Conservation (phyloP, 2,113 vertebrate genomes). For the Serinus canaria region DNA sequence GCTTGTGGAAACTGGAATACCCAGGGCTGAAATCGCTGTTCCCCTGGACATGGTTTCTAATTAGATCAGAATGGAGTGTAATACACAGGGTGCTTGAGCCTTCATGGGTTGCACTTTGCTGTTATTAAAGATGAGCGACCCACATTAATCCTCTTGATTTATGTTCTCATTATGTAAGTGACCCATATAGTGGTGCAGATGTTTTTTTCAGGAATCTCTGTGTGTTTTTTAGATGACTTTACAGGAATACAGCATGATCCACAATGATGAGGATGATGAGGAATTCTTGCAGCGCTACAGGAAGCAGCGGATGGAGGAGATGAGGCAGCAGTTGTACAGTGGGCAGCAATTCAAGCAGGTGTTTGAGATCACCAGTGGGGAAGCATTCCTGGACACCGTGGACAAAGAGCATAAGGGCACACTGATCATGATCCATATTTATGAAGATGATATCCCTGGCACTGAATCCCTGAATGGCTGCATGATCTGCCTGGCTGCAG, state of each 20-base stretch:
- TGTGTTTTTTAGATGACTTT: slow-evolving; percentile 81
- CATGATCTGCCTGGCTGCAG: slow-evolving; percentile 89
- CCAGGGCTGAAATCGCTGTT: background rate
- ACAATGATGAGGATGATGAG: slow-evolving; percentile 85
- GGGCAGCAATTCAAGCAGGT: slow-evolving; percentile 88
- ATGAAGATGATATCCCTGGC: slow-evolving; percentile 85
- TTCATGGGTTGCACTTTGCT: background rate
- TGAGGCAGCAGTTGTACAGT: slow-evolving; percentile 86
- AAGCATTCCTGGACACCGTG: slow-evolving; percentile 90
- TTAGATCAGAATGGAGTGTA: background rate
- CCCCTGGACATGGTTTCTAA: background rate
- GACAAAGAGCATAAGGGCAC: slow-evolving; percentile 90
- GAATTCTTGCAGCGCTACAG: slow-evolving; percentile 92
- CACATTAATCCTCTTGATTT: slow-evolving; percentile 17
- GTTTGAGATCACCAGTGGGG: slow-evolving; percentile 84
- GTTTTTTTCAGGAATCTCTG: background rate
- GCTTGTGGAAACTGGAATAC: background rate
- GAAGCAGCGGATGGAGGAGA: slow-evolving; percentile 95
- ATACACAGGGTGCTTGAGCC: background rate
- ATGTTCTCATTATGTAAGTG: background rate
- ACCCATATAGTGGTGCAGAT: background rate
- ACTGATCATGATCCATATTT: slow-evolving; percentile 92
- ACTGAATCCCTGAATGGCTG: slow-evolving; percentile 91
- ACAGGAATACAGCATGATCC: slow-evolving; percentile 87
- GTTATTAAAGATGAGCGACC: background rate